phyloP scores from a whole-genome alignment of 2,113 vertebrate species.

The Proterorhinus semilunaris region DNA sequence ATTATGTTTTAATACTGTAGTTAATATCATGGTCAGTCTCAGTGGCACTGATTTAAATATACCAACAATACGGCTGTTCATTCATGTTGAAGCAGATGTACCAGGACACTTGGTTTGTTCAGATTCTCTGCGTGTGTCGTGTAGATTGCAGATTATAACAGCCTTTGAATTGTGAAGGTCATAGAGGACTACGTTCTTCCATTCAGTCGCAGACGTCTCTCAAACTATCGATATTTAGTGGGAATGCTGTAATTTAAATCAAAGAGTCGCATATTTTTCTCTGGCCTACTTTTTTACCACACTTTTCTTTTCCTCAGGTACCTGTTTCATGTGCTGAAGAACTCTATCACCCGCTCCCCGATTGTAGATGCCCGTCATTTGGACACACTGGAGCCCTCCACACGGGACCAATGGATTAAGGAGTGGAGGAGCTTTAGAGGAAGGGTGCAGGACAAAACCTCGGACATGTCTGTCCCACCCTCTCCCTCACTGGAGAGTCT shows the following conservation, averaged over 20 bases:
- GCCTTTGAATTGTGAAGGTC: conserved; percentile 37
- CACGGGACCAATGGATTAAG: conserved; percentile 76
- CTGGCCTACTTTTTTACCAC: conserved; percentile 73
- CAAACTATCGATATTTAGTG: conserved; percentile 67
- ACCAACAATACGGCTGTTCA: neutral
- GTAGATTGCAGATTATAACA: conserved; percentile 13
- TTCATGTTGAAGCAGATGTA: neutral
- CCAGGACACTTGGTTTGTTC: neutral
- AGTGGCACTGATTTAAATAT: neutral
- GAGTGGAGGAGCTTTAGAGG: conserved; percentile 74
- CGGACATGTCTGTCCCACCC: conserved; percentile 45
- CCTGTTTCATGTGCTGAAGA: conserved; percentile 79
- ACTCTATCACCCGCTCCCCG: conserved; percentile 76
- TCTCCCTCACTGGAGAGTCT: conserved; percentile 34
- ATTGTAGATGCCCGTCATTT: conserved; percentile 81
- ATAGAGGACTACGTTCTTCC: conserved; percentile 41
- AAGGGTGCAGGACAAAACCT: conserved; percentile 32
- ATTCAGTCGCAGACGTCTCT: conserved; percentile 38
- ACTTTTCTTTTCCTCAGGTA: conserved; percentile 79
- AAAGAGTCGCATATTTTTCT: conserved; percentile 71
- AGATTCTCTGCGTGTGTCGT: neutral
- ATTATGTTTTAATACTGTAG: neutral
- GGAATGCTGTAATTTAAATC: conserved; percentile 75
- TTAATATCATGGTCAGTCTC: neutral
- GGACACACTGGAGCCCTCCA: conserved; percentile 75